Evolutionary conservation across 92 coral and sea anemone species (phyloP).

Genomic region (Anthopleura xanthogrammica): DNA sequence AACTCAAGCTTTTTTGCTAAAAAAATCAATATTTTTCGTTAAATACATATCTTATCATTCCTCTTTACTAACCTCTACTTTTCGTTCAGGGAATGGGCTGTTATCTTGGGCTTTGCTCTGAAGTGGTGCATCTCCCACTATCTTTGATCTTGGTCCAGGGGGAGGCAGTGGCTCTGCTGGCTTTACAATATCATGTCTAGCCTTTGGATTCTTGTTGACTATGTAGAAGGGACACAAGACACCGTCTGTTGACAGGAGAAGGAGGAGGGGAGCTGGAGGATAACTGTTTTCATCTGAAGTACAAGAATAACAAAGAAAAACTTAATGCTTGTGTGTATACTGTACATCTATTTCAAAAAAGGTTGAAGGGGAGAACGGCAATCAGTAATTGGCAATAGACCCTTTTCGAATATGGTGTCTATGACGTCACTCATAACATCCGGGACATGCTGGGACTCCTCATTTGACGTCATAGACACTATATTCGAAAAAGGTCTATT

Average conservation of each 20-base stretch:
- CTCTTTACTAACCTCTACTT: slow-evolving; percentile 10
- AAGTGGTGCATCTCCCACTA: slow-evolving; percentile 5
- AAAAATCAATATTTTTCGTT: too few species aligned
- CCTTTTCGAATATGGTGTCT: background rate
- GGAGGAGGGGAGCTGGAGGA: slow-evolving; percentile 86
- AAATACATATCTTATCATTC: background rate
- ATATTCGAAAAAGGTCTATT: too few species aligned
- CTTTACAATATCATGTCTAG: slow-evolving; percentile 48
- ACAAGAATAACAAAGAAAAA: too few species aligned
- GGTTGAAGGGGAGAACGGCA: background rate
- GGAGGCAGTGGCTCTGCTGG: slow-evolving; percentile 57
- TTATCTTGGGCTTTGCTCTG: background rate
- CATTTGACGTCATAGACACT: too few species aligned
- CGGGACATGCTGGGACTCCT: too few species aligned
- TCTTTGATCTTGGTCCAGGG: slow-evolving; percentile 65
- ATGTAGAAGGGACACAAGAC: slow-evolving; percentile 88
- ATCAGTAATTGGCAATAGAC: too few species aligned
- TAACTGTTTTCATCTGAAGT: slow-evolving; percentile 62
- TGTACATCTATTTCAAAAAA: too few species aligned
- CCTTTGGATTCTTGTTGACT: slow-evolving; percentile 73
- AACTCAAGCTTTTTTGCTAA: background rate
- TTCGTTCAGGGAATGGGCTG: slow-evolving; percentile 25
- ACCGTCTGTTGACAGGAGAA: slow-evolving; percentile 89
- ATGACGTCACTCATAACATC: too few species aligned
- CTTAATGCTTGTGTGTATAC: too few species aligned